Conservation (phyloP, 2,113 vertebrate species). For the Apteryx owenii region DNA sequence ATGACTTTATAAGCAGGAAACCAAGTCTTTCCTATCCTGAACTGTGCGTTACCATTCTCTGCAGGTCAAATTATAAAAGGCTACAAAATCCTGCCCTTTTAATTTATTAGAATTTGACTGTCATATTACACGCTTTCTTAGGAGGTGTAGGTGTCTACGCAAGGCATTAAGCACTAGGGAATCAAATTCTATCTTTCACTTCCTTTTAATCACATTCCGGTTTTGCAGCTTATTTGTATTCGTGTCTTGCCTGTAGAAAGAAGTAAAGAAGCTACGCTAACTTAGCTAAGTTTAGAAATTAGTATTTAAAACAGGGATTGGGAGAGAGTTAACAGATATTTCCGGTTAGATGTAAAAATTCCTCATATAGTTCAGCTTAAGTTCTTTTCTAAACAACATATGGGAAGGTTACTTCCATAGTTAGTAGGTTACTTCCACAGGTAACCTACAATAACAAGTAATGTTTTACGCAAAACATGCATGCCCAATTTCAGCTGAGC, state of each 20-base stretch:
- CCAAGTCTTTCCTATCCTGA: neutral
- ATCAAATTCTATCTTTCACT: neutral
- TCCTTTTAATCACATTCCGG: neutral
- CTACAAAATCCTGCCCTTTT: neutral
- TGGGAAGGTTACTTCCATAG: neutral
- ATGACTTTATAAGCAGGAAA: neutral
- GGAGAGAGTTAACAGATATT: neutral
- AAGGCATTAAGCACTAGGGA: neutral
- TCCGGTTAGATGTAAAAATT: neutral
- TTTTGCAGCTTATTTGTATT: neutral
- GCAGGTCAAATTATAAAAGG: neutral
- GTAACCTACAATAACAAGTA: neutral
- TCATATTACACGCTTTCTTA: neutral
- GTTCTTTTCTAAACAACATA: neutral
- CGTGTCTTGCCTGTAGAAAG: neutral
- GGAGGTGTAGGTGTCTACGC: neutral
- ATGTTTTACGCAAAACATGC: neutral
- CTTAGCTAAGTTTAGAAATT: neutral
- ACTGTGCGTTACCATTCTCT: neutral
- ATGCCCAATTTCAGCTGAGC: neutral
- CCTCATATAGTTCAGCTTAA: neutral
- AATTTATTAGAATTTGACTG: neutral
- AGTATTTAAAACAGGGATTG: neutral
- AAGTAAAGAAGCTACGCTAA: neutral
- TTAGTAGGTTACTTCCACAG: neutral